Conservation (phyloP, 2,888 invertebrate genomes). For the Cactoblastis cactorum region DNA sequence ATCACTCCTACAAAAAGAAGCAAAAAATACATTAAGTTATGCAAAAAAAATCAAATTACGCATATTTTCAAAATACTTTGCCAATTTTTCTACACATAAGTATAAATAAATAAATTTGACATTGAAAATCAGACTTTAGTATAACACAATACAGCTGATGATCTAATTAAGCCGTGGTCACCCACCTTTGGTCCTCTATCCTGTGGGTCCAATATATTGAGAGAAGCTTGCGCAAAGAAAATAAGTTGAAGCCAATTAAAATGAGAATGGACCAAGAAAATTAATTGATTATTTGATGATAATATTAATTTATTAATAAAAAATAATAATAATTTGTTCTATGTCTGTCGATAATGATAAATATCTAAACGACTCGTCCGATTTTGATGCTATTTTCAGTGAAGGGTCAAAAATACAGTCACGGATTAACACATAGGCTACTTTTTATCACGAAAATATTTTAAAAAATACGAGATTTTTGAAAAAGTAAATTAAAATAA, state of each 20-base stretch:
- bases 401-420: too few relatives aligned
- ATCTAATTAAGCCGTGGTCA: constrained; percentile 43
- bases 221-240: constrained; percentile 79
- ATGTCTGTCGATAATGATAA: background rate
- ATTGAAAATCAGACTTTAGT: background rate
- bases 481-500: too few relatives aligned
- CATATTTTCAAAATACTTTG: too few relatives aligned
- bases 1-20: too few relatives aligned
- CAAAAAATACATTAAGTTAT: too few relatives aligned
- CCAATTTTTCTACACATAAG: too few relatives aligned
- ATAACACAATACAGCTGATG: background rate
- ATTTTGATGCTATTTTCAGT: too few relatives aligned
- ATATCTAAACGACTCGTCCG: too few relatives aligned
- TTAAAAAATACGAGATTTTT: too few relatives aligned
- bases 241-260: constrained; percentile 75
- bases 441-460: too few relatives aligned
- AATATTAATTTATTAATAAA: background rate
- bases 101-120: background rate
- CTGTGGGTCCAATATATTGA: constrained; percentile 72
- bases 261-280: constrained; percentile 49
- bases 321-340: background rate
- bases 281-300: constrained; percentile 10
- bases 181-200: constrained; percentile 65
- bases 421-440: too few relatives aligned
- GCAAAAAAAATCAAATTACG: too few relatives aligned